Base-by-base conservation (phyloP, 2,888 invertebrate genomes). In the Trichopria drosophilae region DNA sequence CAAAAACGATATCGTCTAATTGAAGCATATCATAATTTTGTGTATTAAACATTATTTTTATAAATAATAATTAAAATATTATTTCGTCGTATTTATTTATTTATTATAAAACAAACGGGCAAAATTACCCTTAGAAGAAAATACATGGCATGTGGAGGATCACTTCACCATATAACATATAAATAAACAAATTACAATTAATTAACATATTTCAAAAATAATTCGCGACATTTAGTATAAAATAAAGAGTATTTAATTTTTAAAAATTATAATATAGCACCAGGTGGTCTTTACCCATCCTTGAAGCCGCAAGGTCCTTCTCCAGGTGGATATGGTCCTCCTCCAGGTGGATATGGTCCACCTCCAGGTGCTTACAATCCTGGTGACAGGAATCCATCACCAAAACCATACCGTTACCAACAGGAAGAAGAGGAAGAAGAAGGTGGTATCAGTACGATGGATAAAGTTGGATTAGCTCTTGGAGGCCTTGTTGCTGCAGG, bases 401-500 rank as follows among this genome's bases (percentile, higher is more conserved):
- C 66, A 9, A 46, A 55, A 41, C 43, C 53, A 4, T 66, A 71
- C 20, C 66, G 61, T 12, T 42, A 63, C 15, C 60, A 68, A 32
- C 65, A 71, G 39, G 31, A 68, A 28, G 69, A 72, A 48, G 65
- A 67, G 37, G 71, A 71, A 45, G 65, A 67, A 42, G 62, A 64
- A 12, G 56, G 58, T 16, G 70, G 71, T 29, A 62, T 68, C 28
- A 64, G 66, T n/a, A 68, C 66, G 26, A 48, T 73, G 35, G 71
- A 72, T 45, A 74, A 74, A 68, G 67, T 73, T 50, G 74, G 73
- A 7, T 46, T 74, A 26, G 73, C 73, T 10, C 51, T 74, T 29
- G 73, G 75, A 18, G 74, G 73, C 46, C 60, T 73, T 15, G 68
- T 70, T 36, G 75, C 73, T 10, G 75, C 71, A 22, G 75, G 75